Conservation (phyloP, 2,888 invertebrate genomes). For the Ichneumoninae sp. region DNA sequence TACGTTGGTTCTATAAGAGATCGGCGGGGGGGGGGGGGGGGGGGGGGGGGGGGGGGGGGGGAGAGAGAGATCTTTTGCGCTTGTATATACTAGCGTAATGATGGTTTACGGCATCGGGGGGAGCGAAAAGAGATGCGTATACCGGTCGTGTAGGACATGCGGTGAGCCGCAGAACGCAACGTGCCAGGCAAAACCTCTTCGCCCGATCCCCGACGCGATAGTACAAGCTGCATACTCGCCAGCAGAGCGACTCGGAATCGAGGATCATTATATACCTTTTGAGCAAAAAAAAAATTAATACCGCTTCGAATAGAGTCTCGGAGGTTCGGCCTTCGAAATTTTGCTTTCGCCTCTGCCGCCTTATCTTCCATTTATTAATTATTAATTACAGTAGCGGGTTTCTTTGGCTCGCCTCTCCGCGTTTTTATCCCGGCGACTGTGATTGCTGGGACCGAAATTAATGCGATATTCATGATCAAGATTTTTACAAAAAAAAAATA, state of each 20-base stretch:
- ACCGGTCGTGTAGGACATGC: conserved; percentile 83
- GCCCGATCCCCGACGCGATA: conserved; percentile 53
- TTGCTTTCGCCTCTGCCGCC: no score
- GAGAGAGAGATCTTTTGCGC: conserved; percentile 70
- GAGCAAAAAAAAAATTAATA: conserved; percentile 22
- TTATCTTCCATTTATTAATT: no score
- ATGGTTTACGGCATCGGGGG: conserved; percentile 77
- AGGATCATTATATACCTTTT: conserved; percentile 50
- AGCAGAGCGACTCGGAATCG: conserved; percentile 59
- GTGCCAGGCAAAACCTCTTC: conserved; percentile 76
- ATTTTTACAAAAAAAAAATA: neutral
- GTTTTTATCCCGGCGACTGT: no score
- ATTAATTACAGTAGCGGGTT: no score
- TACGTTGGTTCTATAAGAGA: conserved; percentile 39
- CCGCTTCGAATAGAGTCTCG: conserved; percentile 9
- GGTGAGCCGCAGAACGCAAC: conserved; percentile 82
- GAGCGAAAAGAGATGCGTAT: conserved; percentile 72
- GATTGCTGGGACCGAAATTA: conserved; percentile 5
- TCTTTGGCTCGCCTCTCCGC: no score
- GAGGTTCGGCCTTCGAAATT: conserved; percentile 1
- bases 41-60: no score
- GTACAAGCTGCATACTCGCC: conserved; percentile 45
- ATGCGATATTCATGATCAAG: no score
- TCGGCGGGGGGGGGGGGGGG: conserved; percentile 31
- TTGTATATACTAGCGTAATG: conserved; percentile 80